These are phyloP conservation scores for Aproaerema taeniolella DNA, from an alignment of 2,888 invertebrate genomes.

Conservation along the genomic window DNA sequence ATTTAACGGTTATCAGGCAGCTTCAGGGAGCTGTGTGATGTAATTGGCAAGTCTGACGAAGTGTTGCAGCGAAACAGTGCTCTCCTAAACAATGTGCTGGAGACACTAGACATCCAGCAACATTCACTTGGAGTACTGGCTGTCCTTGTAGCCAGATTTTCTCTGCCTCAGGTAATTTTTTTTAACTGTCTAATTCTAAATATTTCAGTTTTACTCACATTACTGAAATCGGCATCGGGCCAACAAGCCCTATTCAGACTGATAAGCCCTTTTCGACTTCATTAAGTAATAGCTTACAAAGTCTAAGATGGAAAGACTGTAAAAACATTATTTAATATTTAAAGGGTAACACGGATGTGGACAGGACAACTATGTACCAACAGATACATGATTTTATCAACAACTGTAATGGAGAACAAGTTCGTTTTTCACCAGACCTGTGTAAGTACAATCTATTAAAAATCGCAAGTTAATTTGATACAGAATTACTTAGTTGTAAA, in stretches of 20 bases:
- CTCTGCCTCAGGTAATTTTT: constrained; percentile 69
- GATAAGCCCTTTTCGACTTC: too few species aligned
- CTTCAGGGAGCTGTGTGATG: constrained; percentile 85
- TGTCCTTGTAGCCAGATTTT: constrained; percentile 89
- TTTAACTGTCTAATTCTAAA: too few species aligned
- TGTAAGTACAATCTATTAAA: constrained; percentile 81
- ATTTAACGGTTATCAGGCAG: constrained; percentile 84
- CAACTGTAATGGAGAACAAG: constrained; percentile 93
- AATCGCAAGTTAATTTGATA: too few species aligned
- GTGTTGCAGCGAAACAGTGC: constrained; percentile 88
- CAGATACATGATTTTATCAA: constrained; percentile 92
- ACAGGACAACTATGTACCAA: constrained; percentile 77
- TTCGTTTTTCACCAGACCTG: constrained; percentile 89
- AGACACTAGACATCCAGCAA: constrained; percentile 93
- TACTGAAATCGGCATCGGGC: too few species aligned
- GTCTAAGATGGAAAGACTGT: too few species aligned
- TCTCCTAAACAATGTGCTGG: constrained; percentile 92
- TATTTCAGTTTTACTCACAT: too few species aligned
- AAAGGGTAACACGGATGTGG: constrained; percentile 62
- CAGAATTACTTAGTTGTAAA: too few species aligned
- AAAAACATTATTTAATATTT: too few species aligned
- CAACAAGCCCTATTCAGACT: too few species aligned
- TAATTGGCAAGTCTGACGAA: constrained; percentile 87
- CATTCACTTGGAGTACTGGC: constrained; percentile 94
- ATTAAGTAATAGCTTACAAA: too few species aligned